Base-by-base conservation (phyloP, 2,888 invertebrate species). In the Cheilosia variabilis region DNA sequence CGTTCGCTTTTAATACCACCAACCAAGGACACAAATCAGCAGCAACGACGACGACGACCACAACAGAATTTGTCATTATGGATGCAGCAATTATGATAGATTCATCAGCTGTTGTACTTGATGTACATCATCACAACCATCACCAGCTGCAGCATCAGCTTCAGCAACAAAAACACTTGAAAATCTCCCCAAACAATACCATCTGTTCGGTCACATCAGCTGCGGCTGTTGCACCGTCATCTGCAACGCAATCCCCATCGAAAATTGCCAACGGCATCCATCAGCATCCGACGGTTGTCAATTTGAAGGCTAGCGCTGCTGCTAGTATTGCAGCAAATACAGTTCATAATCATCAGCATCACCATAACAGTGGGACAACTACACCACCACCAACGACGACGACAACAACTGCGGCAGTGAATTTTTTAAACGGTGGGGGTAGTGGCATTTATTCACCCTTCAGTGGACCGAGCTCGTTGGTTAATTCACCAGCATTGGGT, bases 401-500 rank as follows among this genome's bases (percentile, higher is more conserved):
- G 31, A 41, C 77, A 60, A 62, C 76, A 34, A 19, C 82, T 19
- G 53, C 34, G 13, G 31, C 75, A 57, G 62, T 78, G 50, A 72
- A 66, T 66, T 78, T 82, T 78, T 77, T 82, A 62, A 82, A 78
- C 50, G 62, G 73, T 66, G 87, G 81, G 55, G 72, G 72, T 71
- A 73, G 78, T 58, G 83, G 73, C n/a, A 68, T 63, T 63, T 83
- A 73, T 79, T 63, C 79, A 15, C 79, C 90, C 50, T 89, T 90
- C 71, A 91, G 91, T 79, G 90, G 91, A 10, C 90, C 91, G 78
- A 91, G 91, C 65, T 92, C 92, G 31, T 88, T 91, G 88, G 91
- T 90, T 77, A 92, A 91, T 82, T 92, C 92, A 57, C 93, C 94
- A 89, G 93, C 93, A 89, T 93, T 94, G 93, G 94, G 94, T 91